These are phyloP conservation scores for Cataglyphis altisquamis DNA, from an alignment of 2,888 invertebrate species.

Conservation along the genomic window DNA sequence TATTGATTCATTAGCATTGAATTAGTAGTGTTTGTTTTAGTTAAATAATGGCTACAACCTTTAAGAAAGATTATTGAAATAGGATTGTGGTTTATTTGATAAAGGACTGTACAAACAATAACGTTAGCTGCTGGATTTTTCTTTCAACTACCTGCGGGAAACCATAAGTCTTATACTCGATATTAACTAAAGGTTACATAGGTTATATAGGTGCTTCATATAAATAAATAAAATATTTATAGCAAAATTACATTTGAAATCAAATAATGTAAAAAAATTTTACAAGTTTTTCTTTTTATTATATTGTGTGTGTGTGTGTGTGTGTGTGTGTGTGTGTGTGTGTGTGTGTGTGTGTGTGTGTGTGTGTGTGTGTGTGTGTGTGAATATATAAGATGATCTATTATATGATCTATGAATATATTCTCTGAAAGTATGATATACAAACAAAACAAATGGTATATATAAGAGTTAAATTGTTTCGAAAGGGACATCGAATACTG, in stretches of 20 bases:
- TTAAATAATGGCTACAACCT: slow-evolving; percentile 81
- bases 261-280: not conserved
- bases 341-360: not conserved
- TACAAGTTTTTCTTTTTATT: not conserved
- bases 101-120: slow-evolving; percentile 81
- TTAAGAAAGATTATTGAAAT: slow-evolving; percentile 70
- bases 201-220: not conserved
- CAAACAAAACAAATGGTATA: not conserved
- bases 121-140: slow-evolving; percentile 71
- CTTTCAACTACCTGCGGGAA: slow-evolving; percentile 42
- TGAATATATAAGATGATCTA: not conserved
- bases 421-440: not conserved
- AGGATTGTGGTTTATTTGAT: slow-evolving; percentile 77
- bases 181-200: not conserved
- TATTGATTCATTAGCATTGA: slow-evolving; percentile 84
- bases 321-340: not conserved
- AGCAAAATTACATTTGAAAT: not conserved
- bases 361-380: not conserved
- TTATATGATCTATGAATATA: not conserved
- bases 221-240: not conserved
- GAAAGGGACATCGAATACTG: not conserved
- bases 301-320: not conserved
- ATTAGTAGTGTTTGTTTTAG: slow-evolving; percentile 83
- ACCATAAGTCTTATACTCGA: not conserved
- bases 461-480: not conserved